Evolutionary conservation across 2,888 invertebrate species (phyloP).

Genomic region (Operophtera brumata): DNA sequence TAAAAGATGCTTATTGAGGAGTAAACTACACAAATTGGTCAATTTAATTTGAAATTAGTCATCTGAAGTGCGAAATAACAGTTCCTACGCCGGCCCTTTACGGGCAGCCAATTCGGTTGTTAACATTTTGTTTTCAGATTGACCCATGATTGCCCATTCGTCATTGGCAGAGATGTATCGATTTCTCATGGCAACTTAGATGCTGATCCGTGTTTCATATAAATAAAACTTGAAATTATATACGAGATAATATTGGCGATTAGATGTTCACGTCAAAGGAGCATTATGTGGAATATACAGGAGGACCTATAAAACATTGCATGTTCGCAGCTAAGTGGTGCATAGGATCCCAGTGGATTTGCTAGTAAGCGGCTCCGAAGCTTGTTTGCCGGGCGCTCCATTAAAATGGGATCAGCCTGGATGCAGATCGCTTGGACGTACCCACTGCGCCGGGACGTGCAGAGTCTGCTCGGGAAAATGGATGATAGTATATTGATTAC

Average conservation of each 20-base stretch:
- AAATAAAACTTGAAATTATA: conserved; percentile 19
- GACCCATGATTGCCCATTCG: conserved; percentile 34
- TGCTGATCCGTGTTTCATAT: conserved; percentile 24
- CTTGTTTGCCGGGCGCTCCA: conserved; percentile 80
- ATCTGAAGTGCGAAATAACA: conserved; percentile 73
- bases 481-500: conserved; percentile 37
- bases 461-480: conserved; percentile 43
- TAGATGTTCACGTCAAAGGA: conserved; percentile 23
- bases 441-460: conserved; percentile 47
- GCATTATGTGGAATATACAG: conserved; percentile 31
- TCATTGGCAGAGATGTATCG: conserved; percentile 41
- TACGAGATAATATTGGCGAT: conserved; percentile 1
- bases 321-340: conserved; percentile 69
- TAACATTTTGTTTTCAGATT: conserved; percentile 47
- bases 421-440: conserved; percentile 76
- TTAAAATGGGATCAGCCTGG: conserved; percentile 79
- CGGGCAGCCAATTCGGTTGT: conserved; percentile 41
- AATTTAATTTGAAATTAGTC: too few species aligned
- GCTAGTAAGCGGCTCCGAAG: conserved; percentile 74
- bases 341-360: conserved; percentile 74
- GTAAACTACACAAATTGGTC: too few species aligned
- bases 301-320: conserved; percentile 53
- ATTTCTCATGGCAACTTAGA: conserved; percentile 47
- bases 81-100: conserved; percentile 44
- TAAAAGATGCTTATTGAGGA: too few species aligned